Evolutionary conservation across 2,113 vertebrate genomes (phyloP).

Genomic region (Noturus placidus): DNA sequence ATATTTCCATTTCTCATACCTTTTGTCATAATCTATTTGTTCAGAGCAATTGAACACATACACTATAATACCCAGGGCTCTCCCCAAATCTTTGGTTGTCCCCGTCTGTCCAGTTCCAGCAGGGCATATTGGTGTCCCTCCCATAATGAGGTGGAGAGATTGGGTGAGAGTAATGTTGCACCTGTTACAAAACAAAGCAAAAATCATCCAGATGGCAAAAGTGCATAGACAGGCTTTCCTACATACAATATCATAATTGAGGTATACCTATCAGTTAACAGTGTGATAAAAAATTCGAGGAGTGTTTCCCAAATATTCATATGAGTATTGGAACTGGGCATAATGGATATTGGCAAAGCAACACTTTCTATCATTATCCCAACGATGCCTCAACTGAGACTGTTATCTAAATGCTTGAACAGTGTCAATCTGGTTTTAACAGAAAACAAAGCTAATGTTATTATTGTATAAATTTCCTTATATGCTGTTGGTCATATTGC

Average conservation of each 20-base stretch:
- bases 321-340: constrained; percentile 88
- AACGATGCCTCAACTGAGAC: no score
- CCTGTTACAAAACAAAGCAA: constrained; percentile 80
- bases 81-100: constrained; percentile 93
- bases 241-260: no score
- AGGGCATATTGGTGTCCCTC: constrained; percentile 87
- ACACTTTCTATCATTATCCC: constrained; percentile 69
- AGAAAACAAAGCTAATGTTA: no score
- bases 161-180: constrained; percentile 96
- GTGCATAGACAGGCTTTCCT: no score
- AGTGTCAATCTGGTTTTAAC: no score
- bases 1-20: constrained; percentile 67
- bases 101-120: constrained; percentile 95
- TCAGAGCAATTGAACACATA: constrained; percentile 97
- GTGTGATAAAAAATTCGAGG: constrained; percentile 93
- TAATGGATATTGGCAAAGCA: constrained; percentile 93
- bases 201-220: constrained; percentile 57
- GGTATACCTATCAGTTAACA: constrained; percentile 88
- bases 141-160: constrained; percentile 93
- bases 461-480: no score
- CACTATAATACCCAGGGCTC: constrained; percentile 92
- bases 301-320: constrained; percentile 94
- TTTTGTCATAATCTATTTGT: constrained; percentile 91
- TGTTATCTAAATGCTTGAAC: no score
- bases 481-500: no score